phyloP scores from a whole-genome alignment of 2,797 vertebrate species.

The Etheostoma nigrum region DNA sequence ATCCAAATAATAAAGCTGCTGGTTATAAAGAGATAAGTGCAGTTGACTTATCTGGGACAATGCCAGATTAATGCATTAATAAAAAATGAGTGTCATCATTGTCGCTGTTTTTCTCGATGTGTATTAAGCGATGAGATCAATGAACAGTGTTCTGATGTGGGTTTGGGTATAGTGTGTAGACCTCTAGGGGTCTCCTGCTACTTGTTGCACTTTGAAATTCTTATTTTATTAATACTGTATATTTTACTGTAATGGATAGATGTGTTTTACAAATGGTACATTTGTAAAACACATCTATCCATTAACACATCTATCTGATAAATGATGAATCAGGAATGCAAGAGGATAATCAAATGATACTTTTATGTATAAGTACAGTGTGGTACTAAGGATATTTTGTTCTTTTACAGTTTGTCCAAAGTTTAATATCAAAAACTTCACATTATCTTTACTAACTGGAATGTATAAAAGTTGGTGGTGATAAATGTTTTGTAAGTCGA shows the following conservation, averaged over 20 bases:
- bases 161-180: background rate
- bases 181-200: background rate
- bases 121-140: constrained; percentile 27
- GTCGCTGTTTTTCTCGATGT: background rate
- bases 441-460: no score
- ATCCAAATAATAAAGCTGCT: constrained; percentile 41
- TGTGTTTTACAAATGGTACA: background rate
- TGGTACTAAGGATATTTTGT: no score
- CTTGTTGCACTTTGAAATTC: constrained; percentile 9
- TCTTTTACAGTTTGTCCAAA: no score
- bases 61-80: constrained; percentile 68
- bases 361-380: no score
- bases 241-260: background rate
- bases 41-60: constrained; percentile 58
- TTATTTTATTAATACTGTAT: background rate
- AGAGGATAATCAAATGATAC: no score
- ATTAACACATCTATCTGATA: background rate
- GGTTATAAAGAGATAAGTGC: constrained; percentile 40
- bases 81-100: no score
- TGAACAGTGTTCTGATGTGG: constrained; percentile 20
- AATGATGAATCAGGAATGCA: background rate
- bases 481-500: background rate
- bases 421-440: background rate
- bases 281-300: no score
- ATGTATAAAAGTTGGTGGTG: background rate